A percentile compares a stretch with the other conserved stretches of the same genome.
Evolutionary conservation across 2,888 invertebrate species (phyloP).

Genomic region (Luperina nickerlii): DNA sequence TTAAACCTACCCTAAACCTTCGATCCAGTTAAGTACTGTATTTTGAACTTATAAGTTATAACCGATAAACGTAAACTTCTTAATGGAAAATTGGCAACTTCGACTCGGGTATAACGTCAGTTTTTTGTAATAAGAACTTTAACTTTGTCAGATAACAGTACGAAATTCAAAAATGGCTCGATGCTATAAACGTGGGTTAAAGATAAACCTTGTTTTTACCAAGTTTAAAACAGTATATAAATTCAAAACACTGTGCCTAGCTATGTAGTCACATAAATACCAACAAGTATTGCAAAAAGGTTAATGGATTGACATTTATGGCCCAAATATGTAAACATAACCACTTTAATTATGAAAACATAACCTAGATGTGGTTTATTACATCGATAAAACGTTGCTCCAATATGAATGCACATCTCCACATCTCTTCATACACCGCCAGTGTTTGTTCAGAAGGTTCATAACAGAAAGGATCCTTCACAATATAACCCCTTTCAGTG

Average conservation of each 20-base stretch:
- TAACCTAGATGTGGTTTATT: conserved; percentile 51
- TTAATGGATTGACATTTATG: conserved; percentile 35
- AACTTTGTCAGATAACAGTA: no score
- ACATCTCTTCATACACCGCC: conserved; percentile 22
- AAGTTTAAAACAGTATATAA: not conserved
- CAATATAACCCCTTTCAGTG: conserved; percentile 34
- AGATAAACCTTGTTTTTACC: no score
- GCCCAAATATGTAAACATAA: conserved; percentile 43
- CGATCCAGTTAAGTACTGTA: no score
- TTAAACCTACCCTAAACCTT: no score
- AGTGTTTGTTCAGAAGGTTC: conserved; percentile 43
- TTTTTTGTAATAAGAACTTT: no score
- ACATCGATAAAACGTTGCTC: conserved; percentile 47
- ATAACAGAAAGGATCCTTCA: conserved; percentile 27
- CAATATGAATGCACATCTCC: conserved; percentile 34
- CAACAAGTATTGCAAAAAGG: conserved; percentile 23
- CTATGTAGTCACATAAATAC: not conserved
- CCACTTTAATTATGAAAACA: conserved; percentile 56
- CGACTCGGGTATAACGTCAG: no score
- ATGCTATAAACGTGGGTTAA: no score
- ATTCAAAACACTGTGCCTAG: not conserved
- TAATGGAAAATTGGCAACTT: no score
- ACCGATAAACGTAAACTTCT: no score
- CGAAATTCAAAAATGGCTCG: no score
- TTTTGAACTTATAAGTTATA: no score